Evolutionary conservation across 2,888 invertebrate genomes (phyloP).

Genomic region (Clistopyga incitator): DNA sequence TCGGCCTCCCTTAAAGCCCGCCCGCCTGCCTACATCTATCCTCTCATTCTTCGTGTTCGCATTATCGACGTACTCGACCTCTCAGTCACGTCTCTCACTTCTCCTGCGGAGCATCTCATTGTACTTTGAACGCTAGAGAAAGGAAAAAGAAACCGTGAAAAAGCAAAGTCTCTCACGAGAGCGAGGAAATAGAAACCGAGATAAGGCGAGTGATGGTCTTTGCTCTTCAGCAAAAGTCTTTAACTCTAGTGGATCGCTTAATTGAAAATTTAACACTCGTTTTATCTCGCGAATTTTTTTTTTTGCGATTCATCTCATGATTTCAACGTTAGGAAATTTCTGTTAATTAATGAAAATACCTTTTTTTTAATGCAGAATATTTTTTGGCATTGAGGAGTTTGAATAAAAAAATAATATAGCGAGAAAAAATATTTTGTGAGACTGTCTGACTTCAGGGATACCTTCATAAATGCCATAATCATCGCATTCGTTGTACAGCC

Average conservation of each 20-base stretch:
- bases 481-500: constrained; percentile 29
- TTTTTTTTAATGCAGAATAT: too few relatives aligned
- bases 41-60: background rate
- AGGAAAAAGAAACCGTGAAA: background rate
- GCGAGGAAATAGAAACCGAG: background rate
- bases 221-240: constrained; percentile 2
- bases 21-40: background rate
- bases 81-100: constrained; percentile 6
- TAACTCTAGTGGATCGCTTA: background rate
- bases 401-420: constrained; percentile 27
- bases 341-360: too few relatives aligned
- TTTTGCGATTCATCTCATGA: background rate
- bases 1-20: background rate
- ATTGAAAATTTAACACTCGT: background rate
- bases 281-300: background rate
- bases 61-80: constrained; percentile 33
- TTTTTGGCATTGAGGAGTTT: too few relatives aligned
- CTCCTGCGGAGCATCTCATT: background rate
- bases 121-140: background rate
- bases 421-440: constrained; percentile 53
- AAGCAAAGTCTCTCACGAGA: background rate
- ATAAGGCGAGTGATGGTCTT: background rate
- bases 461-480: constrained; percentile 69
- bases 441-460: constrained; percentile 58
- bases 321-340: too few relatives aligned